Evolutionary conservation across 2,113 vertebrate species (phyloP).

Genomic region (Sylvia atricapilla): DNA sequence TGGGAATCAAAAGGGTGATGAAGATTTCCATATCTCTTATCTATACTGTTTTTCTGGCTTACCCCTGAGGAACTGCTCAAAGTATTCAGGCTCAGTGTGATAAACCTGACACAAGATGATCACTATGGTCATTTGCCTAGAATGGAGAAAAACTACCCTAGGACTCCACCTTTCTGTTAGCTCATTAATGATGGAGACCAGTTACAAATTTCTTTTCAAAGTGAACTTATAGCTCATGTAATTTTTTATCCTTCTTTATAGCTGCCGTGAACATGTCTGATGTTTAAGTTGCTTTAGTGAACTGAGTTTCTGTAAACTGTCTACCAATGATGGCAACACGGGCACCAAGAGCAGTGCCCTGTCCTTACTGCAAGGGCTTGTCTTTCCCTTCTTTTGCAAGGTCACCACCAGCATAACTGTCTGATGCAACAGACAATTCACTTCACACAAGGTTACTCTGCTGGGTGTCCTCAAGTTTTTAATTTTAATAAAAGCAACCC

Average conservation of each 20-base stretch:
- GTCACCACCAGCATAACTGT: background rate
- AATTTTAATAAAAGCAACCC: background rate
- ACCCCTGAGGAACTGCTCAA: background rate
- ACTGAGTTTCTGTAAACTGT: background rate
- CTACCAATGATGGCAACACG: background rate
- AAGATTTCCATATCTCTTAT: background rate
- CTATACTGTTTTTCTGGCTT: background rate
- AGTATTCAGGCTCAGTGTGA: background rate
- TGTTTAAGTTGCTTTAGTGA: background rate
- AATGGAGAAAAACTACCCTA: background rate
- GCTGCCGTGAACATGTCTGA: background rate
- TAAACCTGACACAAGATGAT: background rate
- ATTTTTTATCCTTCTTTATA: background rate
- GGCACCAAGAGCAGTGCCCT: background rate
- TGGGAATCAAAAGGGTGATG: background rate
- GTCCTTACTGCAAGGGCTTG: background rate
- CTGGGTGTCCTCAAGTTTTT: background rate
- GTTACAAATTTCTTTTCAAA: background rate
- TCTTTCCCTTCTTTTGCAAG: background rate
- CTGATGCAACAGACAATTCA: background rate
- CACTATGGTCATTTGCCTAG: background rate
- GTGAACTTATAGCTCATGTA: background rate
- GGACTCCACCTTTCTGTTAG: background rate
- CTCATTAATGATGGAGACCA: background rate
- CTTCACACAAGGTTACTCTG: background rate